Evolutionary conservation across 2,797 vertebrate species (phyloP).

Genomic region (Squalus acanthias): DNA sequence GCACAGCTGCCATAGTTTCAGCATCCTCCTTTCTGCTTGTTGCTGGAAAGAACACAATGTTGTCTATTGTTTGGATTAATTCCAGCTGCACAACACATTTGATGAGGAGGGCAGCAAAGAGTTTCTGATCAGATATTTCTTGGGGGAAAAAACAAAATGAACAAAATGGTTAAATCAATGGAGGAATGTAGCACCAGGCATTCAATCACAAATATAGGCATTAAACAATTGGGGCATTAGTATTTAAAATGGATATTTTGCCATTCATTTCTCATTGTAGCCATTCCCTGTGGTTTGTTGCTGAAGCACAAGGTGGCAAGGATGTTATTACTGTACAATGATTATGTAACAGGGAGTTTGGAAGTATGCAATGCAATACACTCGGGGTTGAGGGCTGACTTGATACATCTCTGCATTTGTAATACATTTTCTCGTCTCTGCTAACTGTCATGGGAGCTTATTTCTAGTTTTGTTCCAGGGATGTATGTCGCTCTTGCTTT

Average conservation of each 20-base stretch:
- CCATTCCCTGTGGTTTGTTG: not conserved
- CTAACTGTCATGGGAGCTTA: not conserved
- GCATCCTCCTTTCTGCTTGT: constrained; percentile 97
- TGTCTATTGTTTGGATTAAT: constrained; percentile 95
- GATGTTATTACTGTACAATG: not conserved
- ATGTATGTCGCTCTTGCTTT: not conserved
- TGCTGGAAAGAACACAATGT: constrained; percentile 90
- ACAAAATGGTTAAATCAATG: not conserved
- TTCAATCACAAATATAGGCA: not conserved
- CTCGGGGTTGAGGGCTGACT: not conserved
- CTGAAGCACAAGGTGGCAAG: not conserved
- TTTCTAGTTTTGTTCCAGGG: not conserved
- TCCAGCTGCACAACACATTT: constrained; percentile 96
- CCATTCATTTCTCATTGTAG: not conserved
- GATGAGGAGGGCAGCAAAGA: constrained; percentile 91
- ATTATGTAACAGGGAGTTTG: not conserved
- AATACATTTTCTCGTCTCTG: not conserved
- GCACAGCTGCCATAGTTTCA: constrained; percentile 90
- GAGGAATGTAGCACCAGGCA: not conserved
- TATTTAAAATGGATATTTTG: not conserved
- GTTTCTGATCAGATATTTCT: constrained; percentile 79
- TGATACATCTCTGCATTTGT: not conserved
- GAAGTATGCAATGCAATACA: not conserved
- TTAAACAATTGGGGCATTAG: not conserved
- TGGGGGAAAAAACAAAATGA: not conserved